Percentiles rank a stretch among this genome's conserved stretches.
phyloP scores from a whole-genome alignment of 2,888 invertebrate genomes.

The Pammene fasciana region DNA sequence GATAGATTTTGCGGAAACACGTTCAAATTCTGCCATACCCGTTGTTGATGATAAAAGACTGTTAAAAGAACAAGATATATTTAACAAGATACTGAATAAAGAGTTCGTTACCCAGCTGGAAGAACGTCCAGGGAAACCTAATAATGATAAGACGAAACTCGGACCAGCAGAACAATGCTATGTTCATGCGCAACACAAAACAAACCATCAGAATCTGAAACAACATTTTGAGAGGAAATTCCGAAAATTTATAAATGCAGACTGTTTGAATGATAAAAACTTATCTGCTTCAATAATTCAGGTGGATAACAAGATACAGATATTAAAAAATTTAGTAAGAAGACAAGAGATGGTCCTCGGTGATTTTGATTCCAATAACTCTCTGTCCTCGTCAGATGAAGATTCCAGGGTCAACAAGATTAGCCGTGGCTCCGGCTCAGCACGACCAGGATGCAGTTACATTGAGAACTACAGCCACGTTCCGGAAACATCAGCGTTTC shows the following conservation, averaged over 20 bases:
- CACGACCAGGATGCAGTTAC: slow-evolving; percentile 71
- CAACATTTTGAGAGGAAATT: slow-evolving; percentile 56
- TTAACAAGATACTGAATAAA: background rate
- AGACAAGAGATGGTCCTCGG: slow-evolving; percentile 73
- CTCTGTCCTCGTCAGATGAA: slow-evolving; percentile 70
- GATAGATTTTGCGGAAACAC: slow-evolving; percentile 62
- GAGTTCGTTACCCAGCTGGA: slow-evolving; percentile 54
- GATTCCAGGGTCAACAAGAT: slow-evolving; percentile 58
- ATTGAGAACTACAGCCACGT: slow-evolving; percentile 77
- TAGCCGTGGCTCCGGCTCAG: slow-evolving; percentile 54
- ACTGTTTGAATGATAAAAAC: slow-evolving; percentile 59
- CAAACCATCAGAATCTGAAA: slow-evolving; percentile 62
- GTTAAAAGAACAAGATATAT: slow-evolving; percentile 19
- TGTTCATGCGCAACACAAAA: slow-evolving; percentile 62
- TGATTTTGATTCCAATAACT: slow-evolving; percentile 63
- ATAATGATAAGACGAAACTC: slow-evolving; percentile 55
- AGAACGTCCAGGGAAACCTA: slow-evolving; percentile 48
- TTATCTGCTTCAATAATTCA: slow-evolving; percentile 51
- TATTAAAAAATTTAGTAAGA: slow-evolving; percentile 68
- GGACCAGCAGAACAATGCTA: slow-evolving; percentile 67
- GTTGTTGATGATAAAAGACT: slow-evolving; percentile 18
- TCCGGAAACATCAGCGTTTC: slow-evolving; percentile 76
- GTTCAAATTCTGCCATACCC: slow-evolving; percentile 48
- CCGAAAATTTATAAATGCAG: slow-evolving; percentile 61
- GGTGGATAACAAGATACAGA: slow-evolving; percentile 65